Base-by-base conservation (phyloP, 1,140 invertebrate genomes). In the Heliconius hewitsoni region DNA sequence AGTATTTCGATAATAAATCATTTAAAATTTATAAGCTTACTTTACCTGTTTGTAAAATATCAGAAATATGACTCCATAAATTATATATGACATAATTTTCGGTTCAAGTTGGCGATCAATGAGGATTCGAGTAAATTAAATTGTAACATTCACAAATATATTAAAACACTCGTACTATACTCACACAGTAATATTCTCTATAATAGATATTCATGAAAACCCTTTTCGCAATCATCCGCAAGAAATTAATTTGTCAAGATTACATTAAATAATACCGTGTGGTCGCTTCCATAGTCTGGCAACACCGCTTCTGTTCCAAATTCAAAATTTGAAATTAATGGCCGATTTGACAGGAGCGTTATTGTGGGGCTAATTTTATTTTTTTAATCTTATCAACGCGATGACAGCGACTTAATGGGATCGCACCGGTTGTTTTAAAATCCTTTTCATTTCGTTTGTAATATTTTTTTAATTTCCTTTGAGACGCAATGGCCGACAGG, bases 311-410 rank as follows among this genome's bases (percentile, higher is more conserved):
- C 92, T 86, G 91, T 93, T 92, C 91, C 86, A 89, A 93, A 93
- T 93, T 94, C 90, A 85, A 92, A 94, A 92, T 91, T 91, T 86
- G 89, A 93, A 93, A 94, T 93, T 94, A 94, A 94, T 94, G 91
- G 91, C 91, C 89, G 86, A 93, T 94, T 94, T 94, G 93, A 94
- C 93, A 94, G 93, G 85, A 92, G 89, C 90, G 85, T 92, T 94
- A 94, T 94, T 94, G 91, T 92, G 89, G 83, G 86, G 86, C 91
- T 92, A 94, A 93, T 93, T 94, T 81, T 81, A 71, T 55, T 79
- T 80, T 81, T 81, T 93, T 91, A 94, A 94, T 94, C 93, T 91
- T 94, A 94, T 94, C 93, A 93, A 91, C 85, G 81, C 91, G 93
- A 94, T 93, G 93, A 94, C 93, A 93, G 93, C 87, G 90, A 73